Base-by-base conservation (phyloP, 2,888 invertebrate genomes). In the Cylindroiulus punctatus region DNA sequence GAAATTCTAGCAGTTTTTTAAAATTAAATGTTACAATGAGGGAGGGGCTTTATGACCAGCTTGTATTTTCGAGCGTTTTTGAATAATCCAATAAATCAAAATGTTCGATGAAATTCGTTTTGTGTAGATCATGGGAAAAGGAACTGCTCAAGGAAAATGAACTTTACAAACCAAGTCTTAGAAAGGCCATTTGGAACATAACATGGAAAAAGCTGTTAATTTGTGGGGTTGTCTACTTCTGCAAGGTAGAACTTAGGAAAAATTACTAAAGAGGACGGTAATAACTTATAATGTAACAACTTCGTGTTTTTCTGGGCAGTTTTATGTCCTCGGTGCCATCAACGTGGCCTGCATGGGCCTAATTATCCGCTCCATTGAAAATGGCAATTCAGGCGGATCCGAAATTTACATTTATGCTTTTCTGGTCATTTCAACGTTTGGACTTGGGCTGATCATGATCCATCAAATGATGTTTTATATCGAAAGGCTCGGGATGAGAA, bases 131-230 rank as follows among this genome's bases (percentile, higher is more conserved):
- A 1, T 84, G 84, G 84, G 42, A 32, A 40, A 40, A 36, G 14
- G 84, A 84, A 84, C 4, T 84, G 44, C 26, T 42, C 12, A 85
- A 44, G n/a, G 85, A 42, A 14, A 47, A 0, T 30, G 47, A 52
- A 30, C 26, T 52, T 3, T 26, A 52, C 26, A 52, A 42, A 14
- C 85, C 85, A n/a, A 85, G 85, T 57, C 30, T 85, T 17, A 32
- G n/a, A 32, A 44, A 14, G 52, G 85, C 85, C 17, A 47, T 85
- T n/a, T 85, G 85, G 85, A 47, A 30, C 17, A 32, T 85, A 30
- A 47, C 30, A 14, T 47, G 47, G 30, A 85, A 85, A 36, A 44
- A 47, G 14, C 19, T 47, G 12, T 30, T 85, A 17, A 32, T 85
- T n/a, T 44, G 26, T 30, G 57, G 52, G 2, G 44, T 32, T 26